Evolutionary conservation across 2,113 vertebrate genomes (phyloP).

Genomic region (Mobula hypostoma): DNA sequence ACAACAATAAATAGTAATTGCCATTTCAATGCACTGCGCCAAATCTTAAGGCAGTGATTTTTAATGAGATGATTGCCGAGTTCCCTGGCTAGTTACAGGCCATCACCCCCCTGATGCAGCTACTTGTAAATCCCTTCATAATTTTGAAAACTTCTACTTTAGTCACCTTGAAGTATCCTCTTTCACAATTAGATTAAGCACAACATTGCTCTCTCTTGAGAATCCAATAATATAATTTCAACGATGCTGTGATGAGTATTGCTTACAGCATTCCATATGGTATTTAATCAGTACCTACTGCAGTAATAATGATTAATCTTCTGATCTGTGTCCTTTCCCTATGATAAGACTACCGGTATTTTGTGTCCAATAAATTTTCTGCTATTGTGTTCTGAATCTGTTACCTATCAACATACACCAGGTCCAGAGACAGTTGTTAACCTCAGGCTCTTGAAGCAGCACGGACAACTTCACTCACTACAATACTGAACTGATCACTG

Average conservation of each 20-base stretch:
- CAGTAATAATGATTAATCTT: slow-evolving; percentile 30
- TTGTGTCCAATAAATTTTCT: neutral
- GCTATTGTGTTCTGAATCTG: neutral
- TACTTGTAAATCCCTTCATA: slow-evolving; percentile 12
- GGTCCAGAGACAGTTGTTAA: too few relatives aligned
- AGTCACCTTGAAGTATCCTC: slow-evolving; percentile 9
- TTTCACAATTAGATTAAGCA: slow-evolving; percentile 24
- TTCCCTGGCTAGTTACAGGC: slow-evolving; percentile 4
- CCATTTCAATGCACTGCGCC: slow-evolving; percentile 7
- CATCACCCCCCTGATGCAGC: slow-evolving; percentile 28
- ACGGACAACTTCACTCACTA: too few relatives aligned
- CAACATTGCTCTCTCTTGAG: neutral
- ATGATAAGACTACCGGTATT: neutral
- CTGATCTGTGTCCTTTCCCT: neutral
- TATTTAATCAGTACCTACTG: neutral
- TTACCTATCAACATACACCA: neutral
- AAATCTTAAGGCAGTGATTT: slow-evolving; percentile 17
- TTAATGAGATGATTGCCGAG: slow-evolving; percentile 28
- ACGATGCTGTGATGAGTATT: neutral
- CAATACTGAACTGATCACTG: too few relatives aligned
- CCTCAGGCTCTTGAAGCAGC: too few relatives aligned
- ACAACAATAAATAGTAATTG: slow-evolving; percentile 13
- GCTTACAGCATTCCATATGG: neutral
- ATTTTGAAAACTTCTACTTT: slow-evolving; percentile 24
- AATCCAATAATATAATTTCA: neutral